Evolutionary conservation across 2,797 vertebrate genomes (phyloP).

Genomic region (Buphagus erythrorhynchus): DNA sequence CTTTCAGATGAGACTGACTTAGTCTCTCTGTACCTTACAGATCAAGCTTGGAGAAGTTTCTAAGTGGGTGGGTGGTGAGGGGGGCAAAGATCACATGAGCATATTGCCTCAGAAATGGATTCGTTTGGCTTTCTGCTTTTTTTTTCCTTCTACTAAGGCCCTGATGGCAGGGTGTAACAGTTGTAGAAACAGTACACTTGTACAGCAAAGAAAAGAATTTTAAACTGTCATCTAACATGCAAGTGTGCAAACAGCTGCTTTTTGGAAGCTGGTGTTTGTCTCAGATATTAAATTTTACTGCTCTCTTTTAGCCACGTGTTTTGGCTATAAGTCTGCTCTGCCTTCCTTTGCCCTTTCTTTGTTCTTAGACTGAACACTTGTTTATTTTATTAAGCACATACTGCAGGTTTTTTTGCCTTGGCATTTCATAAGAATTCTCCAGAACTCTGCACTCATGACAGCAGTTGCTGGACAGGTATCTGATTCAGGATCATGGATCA

Average conservation of each 20-base stretch:
- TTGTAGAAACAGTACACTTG: not conserved
- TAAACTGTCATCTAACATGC: not conserved
- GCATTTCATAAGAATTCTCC: not conserved
- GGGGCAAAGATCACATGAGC: not conserved
- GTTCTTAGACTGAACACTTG: not conserved
- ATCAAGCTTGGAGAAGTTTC: not conserved
- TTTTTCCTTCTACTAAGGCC: not conserved
- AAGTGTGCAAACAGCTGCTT: not conserved
- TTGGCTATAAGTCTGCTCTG: not conserved
- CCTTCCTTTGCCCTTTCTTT: not conserved
- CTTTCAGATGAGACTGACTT: not conserved
- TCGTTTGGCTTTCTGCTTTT: not conserved
- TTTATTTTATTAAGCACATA: not conserved
- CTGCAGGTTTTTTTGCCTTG: not conserved
- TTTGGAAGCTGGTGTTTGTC: not conserved
- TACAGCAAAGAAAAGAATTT: not conserved
- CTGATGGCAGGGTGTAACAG: not conserved
- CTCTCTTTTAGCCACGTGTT: fast-evolving
- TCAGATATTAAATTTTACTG: not conserved
- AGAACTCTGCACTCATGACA: not conserved
- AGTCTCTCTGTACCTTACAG: not conserved
- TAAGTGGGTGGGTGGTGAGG: not conserved
- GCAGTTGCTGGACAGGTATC: not conserved
- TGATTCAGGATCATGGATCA: not conserved
- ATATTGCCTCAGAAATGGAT: not conserved